Evolutionary conservation across 2,113 vertebrate genomes (phyloP).

Genomic region (Cynocephalus volans): DNA sequence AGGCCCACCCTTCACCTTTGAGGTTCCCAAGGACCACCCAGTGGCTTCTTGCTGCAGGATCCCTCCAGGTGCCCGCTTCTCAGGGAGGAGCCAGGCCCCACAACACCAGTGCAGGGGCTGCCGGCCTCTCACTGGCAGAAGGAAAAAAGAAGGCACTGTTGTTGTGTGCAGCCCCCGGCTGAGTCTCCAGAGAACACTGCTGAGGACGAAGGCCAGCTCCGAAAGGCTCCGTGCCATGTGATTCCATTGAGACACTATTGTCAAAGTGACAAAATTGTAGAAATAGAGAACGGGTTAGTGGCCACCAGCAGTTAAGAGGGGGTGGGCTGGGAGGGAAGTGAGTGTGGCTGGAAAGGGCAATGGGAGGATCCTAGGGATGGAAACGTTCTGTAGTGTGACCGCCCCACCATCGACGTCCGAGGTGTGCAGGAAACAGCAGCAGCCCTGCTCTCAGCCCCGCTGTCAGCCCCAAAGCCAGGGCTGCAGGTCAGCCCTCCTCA

Average conservation of each 20-base stretch:
- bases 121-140: not conserved
- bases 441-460: not conserved
- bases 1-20: no score
- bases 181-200: not conserved
- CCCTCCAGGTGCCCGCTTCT: not conserved
- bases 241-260: not conserved
- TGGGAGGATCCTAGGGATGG: not conserved
- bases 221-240: accelerated
- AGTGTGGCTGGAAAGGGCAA: not conserved
- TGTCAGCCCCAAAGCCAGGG: not conserved
- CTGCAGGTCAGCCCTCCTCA: no score
- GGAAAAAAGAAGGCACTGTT: not conserved
- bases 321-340: not conserved
- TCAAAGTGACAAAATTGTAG: not conserved
- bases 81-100: not conserved
- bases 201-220: not conserved
- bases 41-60: not conserved
- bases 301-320: not conserved
- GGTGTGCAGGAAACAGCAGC: not conserved
- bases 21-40: not conserved
- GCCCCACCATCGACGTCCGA: not conserved
- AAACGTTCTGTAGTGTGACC: not conserved
- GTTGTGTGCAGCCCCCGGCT: no score
- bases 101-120: not conserved
- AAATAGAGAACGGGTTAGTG: not conserved